Evolutionary conservation across 2,113 vertebrate species (phyloP).

Genomic region (Gopherus flavomarginatus): DNA sequence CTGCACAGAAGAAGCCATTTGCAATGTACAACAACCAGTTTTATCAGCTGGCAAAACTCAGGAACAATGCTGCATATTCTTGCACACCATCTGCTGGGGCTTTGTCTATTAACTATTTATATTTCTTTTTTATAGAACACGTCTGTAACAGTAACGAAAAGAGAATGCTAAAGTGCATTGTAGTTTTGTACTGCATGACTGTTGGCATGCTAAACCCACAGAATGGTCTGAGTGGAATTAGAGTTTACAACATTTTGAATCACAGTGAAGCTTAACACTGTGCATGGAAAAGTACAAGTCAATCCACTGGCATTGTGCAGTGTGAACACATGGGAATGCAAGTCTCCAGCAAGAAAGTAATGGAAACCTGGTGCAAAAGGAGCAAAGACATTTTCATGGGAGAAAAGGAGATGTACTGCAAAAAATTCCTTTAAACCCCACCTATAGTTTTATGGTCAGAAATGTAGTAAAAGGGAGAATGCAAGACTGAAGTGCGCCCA

Average conservation of each 20-base stretch:
- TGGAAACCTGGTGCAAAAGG: not conserved
- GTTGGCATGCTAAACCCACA: not conserved
- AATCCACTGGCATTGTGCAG: not conserved
- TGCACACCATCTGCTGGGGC: slow-evolving; percentile 61
- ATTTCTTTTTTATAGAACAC: not conserved
- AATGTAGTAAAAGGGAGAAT: not conserved
- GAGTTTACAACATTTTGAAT: not conserved
- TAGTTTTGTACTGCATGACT: not conserved
- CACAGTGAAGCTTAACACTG: not conserved
- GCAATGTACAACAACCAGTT: not conserved
- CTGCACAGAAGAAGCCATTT: not conserved
- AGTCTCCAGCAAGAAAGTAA: not conserved
- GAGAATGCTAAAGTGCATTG: not conserved
- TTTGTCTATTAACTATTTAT: not conserved
- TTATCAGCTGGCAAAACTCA: not conserved
- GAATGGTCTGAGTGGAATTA: not conserved
- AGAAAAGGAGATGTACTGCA: slow-evolving; percentile 18
- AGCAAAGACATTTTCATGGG: not conserved
- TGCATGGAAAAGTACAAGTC: not conserved
- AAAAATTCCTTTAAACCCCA: no score
- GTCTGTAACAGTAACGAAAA: not conserved
- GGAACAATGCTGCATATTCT: not conserved
- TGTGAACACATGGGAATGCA: not conserved
- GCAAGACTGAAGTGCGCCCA: slow-evolving; percentile 16
- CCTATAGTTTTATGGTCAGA: not conserved